Evolutionary conservation across 2,888 invertebrate species (phyloP).

Genomic region (Lysandra bellargus): DNA sequence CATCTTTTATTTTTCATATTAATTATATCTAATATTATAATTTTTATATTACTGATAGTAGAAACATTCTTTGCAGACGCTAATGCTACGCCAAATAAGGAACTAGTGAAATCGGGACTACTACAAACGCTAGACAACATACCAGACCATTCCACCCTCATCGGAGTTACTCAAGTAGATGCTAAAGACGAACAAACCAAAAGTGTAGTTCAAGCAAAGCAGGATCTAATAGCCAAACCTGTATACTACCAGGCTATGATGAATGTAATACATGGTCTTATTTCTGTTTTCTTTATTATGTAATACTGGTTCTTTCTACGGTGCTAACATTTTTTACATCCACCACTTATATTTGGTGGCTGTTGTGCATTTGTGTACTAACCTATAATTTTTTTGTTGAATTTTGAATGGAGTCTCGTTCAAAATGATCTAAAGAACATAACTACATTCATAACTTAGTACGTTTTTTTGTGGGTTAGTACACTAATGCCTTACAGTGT

Average conservation of each 20-base stretch:
- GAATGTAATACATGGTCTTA: not conserved
- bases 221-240: not conserved
- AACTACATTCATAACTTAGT: too few species aligned
- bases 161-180: not conserved
- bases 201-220: not conserved
- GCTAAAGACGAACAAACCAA: not conserved
- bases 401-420: too few species aligned
- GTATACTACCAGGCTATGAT: not conserved
- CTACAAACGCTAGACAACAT: not conserved
- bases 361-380: too few species aligned
- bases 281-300: not conserved
- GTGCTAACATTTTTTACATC: too few species aligned
- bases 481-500: too few species aligned
- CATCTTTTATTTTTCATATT: too few species aligned
- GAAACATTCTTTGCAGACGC: not conserved
- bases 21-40: too few species aligned
- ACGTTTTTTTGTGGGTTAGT: too few species aligned
- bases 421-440: too few species aligned
- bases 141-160: constrained; percentile 1
- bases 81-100: not conserved
- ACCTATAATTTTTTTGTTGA: too few species aligned
- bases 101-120: not conserved
- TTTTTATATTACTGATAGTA: not conserved
- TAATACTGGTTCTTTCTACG: too few species aligned
- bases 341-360: too few species aligned